Evolutionary conservation across 1,140 invertebrate species (phyloP), one percentile per base, ranked within the genome.

Genomic region (Ruditapes philippinarum): DNA sequence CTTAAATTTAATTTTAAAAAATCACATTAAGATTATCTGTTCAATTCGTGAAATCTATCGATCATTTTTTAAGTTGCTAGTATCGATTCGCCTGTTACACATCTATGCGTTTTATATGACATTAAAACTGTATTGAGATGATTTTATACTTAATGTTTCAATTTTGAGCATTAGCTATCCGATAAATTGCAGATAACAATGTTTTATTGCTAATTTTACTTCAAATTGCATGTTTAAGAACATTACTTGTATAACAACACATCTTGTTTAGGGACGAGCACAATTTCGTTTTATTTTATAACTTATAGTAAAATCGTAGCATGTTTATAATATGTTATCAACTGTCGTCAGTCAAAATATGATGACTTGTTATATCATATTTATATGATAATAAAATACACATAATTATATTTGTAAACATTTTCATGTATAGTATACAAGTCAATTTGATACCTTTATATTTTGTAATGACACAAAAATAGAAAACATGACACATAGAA

Each of bases 101-200:
- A 28, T 70, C 38, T 40, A 70, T 28, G 65, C 65, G 36, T 70
- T 70, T 70, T 70, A 54, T 78, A 54, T 54, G 74, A 78, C 74
- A 78, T 78, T 51, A 78, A 33, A 54, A 33, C 45, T 54, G 45
- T 51, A 31, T 22, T 31, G 22, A 51, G 74, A 51, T 78, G 74
- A 54, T 78, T 78, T 78, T 78, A 78, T 78, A 57, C 45, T 49
- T 78, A 78, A 78, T 78, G 74, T 78, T 78, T 57, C 74, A 78
- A 78, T 49, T 51, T 78, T 78, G 22, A 51, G 45, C 7, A 45
- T 51, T 78, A 36, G 1, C 25, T 19, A 36, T 40, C 33, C 74
- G 74, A 78, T 78, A 9, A 78, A 78, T 78, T 5, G 17, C 74
- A 78, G 74, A 78, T 78, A 78, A 33, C 45, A 36, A 51, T 49